Evolutionary conservation across 2,797 vertebrate genomes (phyloP).

Genomic region (Aldrovandia affinis): DNA sequence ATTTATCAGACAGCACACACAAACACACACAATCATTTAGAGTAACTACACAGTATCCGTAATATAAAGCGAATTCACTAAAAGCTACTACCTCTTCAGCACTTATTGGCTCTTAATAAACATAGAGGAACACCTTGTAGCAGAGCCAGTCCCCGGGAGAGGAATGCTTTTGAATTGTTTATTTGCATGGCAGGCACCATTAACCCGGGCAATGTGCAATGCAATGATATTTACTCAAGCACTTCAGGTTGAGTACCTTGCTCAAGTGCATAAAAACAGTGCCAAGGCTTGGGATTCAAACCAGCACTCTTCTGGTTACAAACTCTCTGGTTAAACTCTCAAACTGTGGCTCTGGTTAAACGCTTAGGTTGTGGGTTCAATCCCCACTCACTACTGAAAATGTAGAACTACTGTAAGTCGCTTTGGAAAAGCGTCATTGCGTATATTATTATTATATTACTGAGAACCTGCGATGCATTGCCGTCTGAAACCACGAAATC

Average conservation of each 20-base stretch:
- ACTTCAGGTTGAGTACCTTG: background rate
- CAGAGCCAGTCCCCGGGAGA: background rate
- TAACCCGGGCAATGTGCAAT: background rate
- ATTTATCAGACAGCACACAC: background rate
- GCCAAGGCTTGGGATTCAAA: background rate
- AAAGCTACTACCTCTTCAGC: conserved; percentile 2
- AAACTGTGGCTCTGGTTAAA: too few relatives aligned
- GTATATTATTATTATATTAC: too few relatives aligned
- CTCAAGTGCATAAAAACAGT: too few relatives aligned
- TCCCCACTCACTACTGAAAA: too few relatives aligned
- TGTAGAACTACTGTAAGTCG: too few relatives aligned
- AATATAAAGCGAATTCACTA: background rate
- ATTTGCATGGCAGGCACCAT: background rate
- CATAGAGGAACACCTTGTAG: background rate
- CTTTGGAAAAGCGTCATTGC: too few relatives aligned
- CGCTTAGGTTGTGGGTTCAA: too few relatives aligned
- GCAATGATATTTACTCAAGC: background rate
- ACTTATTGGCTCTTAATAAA: conserved; percentile 6
- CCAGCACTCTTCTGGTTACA: background rate
- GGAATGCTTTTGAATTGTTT: background rate
- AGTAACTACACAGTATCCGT: background rate
- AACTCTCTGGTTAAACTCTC: too few relatives aligned
- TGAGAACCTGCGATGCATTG: background rate
- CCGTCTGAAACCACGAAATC: background rate
- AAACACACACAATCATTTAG: conserved; percentile 1